A percentile compares a stretch with the other conserved stretches of the same genome.
phyloP scores from a whole-genome alignment of 2,113 vertebrate genomes.

The Pelobates fuscus region DNA sequence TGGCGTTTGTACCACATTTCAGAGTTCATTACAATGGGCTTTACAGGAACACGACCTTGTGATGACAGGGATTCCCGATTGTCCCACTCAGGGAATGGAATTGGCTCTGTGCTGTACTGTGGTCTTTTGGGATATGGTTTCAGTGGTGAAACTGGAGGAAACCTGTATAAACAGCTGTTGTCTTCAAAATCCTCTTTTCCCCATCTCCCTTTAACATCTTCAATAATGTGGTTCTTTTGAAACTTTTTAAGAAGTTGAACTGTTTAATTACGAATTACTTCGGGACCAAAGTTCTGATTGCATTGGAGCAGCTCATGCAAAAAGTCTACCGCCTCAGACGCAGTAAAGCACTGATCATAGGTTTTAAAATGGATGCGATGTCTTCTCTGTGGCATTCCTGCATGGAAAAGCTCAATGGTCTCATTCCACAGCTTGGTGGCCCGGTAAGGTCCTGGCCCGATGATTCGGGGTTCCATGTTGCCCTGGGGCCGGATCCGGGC shows the following conservation, averaged over 20 bases:
- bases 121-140: conserved; percentile 43
- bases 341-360: conserved; percentile 78
- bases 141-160: conserved; percentile 34
- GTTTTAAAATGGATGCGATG: conserved; percentile 81
- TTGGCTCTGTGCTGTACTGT: conserved; percentile 5
- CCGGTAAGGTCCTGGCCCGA: conserved; percentile 72
- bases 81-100: conserved; percentile 31
- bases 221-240: conserved; percentile 83
- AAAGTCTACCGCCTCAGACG: conserved; percentile 76
- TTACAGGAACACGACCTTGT: conserved; percentile 13
- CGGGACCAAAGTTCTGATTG: conserved; percentile 83
- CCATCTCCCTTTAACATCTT: conserved; percentile 84
- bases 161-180: conserved; percentile 78
- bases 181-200: conserved; percentile 84
- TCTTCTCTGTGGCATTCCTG: conserved; percentile 75
- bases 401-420: conserved; percentile 78
- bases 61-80: conserved; percentile 1
- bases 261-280: conserved; percentile 79
- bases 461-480: not conserved
- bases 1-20: conserved; percentile 83
- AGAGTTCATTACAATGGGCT: conserved; percentile 63
- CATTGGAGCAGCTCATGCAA: conserved; percentile 72
- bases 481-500: not conserved
- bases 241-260: conserved; percentile 83
- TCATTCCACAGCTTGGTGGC: conserved; percentile 88